These are phyloP conservation scores for Ophion ventricosus DNA, from an alignment of 2,888 invertebrate genomes.

Conservation along the genomic window DNA sequence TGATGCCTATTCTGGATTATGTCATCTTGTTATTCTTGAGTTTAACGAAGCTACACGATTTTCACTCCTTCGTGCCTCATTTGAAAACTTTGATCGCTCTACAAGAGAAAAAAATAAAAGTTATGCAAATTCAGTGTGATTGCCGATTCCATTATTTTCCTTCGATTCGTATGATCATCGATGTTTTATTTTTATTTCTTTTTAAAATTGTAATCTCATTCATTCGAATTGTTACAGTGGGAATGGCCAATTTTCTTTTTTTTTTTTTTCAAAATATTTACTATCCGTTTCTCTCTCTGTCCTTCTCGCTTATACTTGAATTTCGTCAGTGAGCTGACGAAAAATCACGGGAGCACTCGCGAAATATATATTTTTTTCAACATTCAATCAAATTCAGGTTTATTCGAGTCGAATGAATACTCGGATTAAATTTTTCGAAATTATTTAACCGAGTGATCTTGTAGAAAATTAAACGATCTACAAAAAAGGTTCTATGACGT, in stretches of 20 bases:
- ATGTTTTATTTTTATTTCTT: conserved; percentile 9
- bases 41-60: conserved; percentile 36
- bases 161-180: conserved; percentile 29
- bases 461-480: no score
- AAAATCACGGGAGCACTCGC: conserved; percentile 23
- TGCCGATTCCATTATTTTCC: neutral
- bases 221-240: conserved; percentile 12
- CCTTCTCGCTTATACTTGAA: conserved; percentile 17
- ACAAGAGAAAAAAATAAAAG: conserved; percentile 14
- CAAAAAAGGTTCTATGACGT: no score
- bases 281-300: conserved; percentile 22
- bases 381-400: no score
- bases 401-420: no score
- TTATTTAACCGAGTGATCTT: no score
- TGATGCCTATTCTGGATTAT: conserved; percentile 84
- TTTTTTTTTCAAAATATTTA: conserved; percentile 10
- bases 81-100: conserved; percentile 27
- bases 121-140: conserved; percentile 8
- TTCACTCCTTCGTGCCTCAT: conserved; percentile 19
- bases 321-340: conserved; percentile 42
- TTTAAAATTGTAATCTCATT: neutral
- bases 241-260: conserved; percentile 35
- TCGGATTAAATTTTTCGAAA: no score
- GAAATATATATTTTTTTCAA: neutral
- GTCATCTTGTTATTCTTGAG: conserved; percentile 67